Conservation (phyloP, 2,113 vertebrate genomes). For the Passer montanus region DNA sequence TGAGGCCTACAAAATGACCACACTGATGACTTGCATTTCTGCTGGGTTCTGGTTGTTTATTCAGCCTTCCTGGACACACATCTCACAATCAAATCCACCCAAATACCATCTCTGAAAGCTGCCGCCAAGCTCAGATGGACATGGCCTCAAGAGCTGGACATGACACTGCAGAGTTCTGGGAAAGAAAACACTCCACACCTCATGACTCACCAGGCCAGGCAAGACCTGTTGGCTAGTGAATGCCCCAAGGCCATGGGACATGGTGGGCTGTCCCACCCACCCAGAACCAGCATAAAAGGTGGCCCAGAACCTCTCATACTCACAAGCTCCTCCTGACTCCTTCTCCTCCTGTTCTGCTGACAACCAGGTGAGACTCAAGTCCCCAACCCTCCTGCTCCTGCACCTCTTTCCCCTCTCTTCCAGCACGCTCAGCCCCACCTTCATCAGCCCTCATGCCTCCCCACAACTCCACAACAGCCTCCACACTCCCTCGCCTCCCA, state of each 20-base stretch:
- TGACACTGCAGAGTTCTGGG: fast-evolving
- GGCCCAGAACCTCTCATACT: too few species aligned
- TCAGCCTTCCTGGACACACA: neutral
- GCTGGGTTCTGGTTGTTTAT: neutral
- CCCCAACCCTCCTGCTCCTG: neutral
- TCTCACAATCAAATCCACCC: neutral
- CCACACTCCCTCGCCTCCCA: fast-evolving
- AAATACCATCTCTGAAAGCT: neutral
- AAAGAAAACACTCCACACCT: fast-evolving
- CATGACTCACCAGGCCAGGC: neutral
- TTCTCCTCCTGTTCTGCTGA: too few species aligned
- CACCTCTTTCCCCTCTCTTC: fast-evolving
- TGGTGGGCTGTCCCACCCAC: neutral
- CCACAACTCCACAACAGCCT: too few species aligned
- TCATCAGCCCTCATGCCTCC: neutral
- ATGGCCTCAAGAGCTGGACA: too few species aligned
- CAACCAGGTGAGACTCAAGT: too few species aligned
- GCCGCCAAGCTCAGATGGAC: neutral
- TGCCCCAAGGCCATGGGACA: neutral
- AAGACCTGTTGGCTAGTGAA: fast-evolving
- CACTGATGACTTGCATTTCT: neutral
- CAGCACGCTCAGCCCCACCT: too few species aligned
- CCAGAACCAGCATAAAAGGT: neutral
- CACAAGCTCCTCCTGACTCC: too few species aligned
- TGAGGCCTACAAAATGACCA: fast-evolving